These are phyloP conservation scores for Novumbra hubbsi DNA, from an alignment of 2,797 vertebrate species.

Conservation along the genomic window DNA sequence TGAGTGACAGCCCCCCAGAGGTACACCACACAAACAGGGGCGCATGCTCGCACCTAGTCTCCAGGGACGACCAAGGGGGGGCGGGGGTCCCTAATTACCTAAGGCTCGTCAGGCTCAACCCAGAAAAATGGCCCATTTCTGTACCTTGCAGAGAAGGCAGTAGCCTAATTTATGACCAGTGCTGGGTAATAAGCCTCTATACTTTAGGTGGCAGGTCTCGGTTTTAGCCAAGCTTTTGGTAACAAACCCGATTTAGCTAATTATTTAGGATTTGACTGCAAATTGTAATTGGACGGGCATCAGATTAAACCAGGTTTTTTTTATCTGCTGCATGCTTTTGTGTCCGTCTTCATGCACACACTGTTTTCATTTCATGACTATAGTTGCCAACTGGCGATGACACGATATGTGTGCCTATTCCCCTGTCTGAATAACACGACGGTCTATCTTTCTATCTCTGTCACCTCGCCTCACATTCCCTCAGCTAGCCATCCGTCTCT, in stretches of 20 bases:
- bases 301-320: background rate
- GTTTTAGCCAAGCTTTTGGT: background rate
- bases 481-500: conserved; percentile 23
- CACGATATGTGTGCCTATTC: conserved; percentile 32
- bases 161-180: background rate
- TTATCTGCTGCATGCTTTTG: background rate
- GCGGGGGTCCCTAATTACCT: background rate
- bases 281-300: background rate
- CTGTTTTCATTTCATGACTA: background rate
- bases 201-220: background rate
- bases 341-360: background rate
- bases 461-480: background rate
- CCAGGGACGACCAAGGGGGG: background rate
- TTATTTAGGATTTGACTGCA: background rate
- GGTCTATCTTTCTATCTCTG: background rate
- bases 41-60: background rate
- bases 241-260: background rate
- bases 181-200: background rate
- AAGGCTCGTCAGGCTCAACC: conserved; percentile 1
- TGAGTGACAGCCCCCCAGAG: background rate
- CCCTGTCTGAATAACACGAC: conserved; percentile 25
- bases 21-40: background rate
- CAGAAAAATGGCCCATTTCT: background rate
- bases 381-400: background rate
- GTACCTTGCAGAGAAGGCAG: background rate